A percentile compares a stretch with the other conserved stretches of the same genome.
These are phyloP conservation scores for Scophthalmus maximus DNA, from an alignment of 2,113 vertebrate genomes.

Conservation along the genomic window DNA sequence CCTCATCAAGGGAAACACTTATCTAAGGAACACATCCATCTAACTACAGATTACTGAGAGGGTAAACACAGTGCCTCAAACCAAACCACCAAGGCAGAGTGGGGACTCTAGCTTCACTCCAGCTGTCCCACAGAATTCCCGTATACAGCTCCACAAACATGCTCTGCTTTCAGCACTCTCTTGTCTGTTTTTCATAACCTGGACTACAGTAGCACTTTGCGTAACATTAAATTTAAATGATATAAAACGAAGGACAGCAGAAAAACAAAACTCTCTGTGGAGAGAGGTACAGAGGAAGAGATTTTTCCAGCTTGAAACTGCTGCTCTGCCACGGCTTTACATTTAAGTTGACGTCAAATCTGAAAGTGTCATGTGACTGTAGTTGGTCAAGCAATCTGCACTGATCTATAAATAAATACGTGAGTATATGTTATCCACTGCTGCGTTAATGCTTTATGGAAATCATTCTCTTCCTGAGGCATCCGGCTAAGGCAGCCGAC, in stretches of 20 bases:
- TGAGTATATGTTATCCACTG: too few species aligned
- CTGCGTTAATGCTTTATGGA: too few species aligned
- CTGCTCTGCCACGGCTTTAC: too few species aligned
- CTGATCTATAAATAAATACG: too few species aligned
- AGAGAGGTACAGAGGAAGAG: too few species aligned
- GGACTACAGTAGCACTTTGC: background rate
- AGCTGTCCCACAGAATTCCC: conserved; percentile 28
- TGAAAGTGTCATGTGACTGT: background rate
- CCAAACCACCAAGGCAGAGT: conserved; percentile 33
- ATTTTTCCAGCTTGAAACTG: too few species aligned
- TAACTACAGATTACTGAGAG: conserved; percentile 57
- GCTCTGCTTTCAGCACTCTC: background rate
- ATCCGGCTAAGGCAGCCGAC: too few species aligned
- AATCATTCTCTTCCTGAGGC: too few species aligned
- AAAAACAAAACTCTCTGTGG: background rate
- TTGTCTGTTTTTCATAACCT: background rate
- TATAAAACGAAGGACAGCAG: background rate
- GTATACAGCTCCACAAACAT: conserved; percentile 21
- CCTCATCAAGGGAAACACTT: conserved; percentile 66
- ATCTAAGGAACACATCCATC: conserved; percentile 62
- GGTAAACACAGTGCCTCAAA: conserved; percentile 52
- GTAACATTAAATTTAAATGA: background rate
- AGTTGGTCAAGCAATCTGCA: too few species aligned
- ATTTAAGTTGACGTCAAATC: too few species aligned
- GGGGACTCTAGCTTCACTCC: conserved; percentile 11